Evolutionary conservation across 2,888 invertebrate genomes (phyloP).

Genomic region (Matsumyia berberina): DNA sequence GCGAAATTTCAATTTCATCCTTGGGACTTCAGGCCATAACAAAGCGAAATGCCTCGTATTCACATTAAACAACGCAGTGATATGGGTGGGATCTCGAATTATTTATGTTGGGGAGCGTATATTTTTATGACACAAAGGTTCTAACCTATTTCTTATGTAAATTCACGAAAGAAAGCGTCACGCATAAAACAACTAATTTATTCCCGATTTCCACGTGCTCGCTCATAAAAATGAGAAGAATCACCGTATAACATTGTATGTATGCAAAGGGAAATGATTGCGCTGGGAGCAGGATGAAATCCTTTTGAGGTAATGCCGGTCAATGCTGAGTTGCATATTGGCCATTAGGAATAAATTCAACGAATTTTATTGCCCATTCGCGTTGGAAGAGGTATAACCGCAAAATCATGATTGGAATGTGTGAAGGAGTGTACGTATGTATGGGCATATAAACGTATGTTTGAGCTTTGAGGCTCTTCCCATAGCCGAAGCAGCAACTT

Average conservation of each 20-base stretch:
- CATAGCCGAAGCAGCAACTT: too few relatives aligned
- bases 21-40: constrained; percentile 3
- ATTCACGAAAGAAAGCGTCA: constrained; percentile 22
- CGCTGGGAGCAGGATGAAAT: constrained; percentile 9
- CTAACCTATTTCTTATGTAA: constrained; percentile 50
- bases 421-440: too few relatives aligned
- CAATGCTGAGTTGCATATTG: constrained; percentile 26
- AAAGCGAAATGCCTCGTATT: background rate
- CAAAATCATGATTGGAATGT: background rate
- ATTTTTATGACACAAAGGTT: constrained; percentile 27
- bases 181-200: constrained; percentile 38
- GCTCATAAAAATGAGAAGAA: constrained; percentile 17
- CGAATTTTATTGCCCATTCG: constrained; percentile 35
- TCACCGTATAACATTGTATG: constrained; percentile 4
- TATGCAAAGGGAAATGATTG: constrained; percentile 15
- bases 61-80: constrained; percentile 11
- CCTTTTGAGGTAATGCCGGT: constrained; percentile 20
- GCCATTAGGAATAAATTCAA: constrained; percentile 29
- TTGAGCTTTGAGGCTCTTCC: too few relatives aligned
- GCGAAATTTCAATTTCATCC: constrained; percentile 9
- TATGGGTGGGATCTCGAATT: constrained; percentile 29
- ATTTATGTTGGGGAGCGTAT: constrained; percentile 38
- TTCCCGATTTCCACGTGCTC: constrained; percentile 38
- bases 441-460: background rate
- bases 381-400: constrained; percentile 21